These are phyloP conservation scores for Petrophora chlorosata DNA, from an alignment of 2,888 invertebrate genomes.

Conservation along the genomic window DNA sequence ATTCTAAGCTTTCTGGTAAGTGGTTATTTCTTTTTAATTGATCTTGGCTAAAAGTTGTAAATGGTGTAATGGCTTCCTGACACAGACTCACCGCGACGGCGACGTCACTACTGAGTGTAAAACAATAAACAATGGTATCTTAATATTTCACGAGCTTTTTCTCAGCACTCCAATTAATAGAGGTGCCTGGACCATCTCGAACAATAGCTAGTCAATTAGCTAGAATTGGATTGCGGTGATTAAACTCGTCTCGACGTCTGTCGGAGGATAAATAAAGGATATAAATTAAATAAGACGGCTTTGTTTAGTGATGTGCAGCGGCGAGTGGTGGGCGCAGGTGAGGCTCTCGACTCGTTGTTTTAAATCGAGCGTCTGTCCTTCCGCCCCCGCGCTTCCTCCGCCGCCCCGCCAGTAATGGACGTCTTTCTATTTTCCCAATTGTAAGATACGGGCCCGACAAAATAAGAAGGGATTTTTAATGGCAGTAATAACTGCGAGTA, in stretches of 20 bases:
- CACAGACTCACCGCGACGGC: no score
- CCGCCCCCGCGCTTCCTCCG: constrained; percentile 7
- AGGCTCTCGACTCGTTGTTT: no score
- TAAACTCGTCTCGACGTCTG: constrained; percentile 32
- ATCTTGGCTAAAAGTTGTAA: no score
- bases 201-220: constrained; percentile 58
- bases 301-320: background rate
- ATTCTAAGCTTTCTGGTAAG: no score
- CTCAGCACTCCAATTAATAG: constrained; percentile 18
- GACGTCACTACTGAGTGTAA: no score
- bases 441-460: constrained; percentile 59
- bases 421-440: constrained; percentile 60
- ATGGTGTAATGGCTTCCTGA: no score
- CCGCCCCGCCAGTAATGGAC: constrained; percentile 43
- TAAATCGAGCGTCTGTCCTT: constrained; percentile 39
- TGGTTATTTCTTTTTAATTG: no score
- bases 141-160: constrained; percentile 15
- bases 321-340: constrained; percentile 46
- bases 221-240: constrained; percentile 51
- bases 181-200: constrained; percentile 14
- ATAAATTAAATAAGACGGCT: constrained; percentile 40
- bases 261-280: constrained; percentile 51
- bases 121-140: background rate
- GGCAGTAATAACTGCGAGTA: constrained; percentile 53
- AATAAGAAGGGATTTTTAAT: constrained; percentile 65